A percentile compares a stretch with the other conserved stretches of the same genome.
These are phyloP conservation scores for Drosophila lacteicornis DNA, from an alignment of 1,140 invertebrate species.

Conservation along the genomic window DNA sequence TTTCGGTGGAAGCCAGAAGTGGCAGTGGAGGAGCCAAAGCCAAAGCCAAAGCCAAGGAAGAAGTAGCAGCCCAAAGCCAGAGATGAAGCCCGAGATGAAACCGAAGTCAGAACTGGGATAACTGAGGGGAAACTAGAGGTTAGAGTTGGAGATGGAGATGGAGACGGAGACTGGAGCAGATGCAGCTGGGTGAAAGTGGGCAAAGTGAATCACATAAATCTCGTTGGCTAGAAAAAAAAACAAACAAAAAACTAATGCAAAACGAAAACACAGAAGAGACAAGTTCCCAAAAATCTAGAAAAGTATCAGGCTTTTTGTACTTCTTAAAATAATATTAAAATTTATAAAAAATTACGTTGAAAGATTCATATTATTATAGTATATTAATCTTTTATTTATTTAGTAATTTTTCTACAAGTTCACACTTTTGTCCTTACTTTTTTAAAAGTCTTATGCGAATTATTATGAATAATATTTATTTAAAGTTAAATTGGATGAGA, in stretches of 20 bases:
- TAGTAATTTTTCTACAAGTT: no score
- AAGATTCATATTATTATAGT: background rate
- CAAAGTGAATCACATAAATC: constrained; percentile 67
- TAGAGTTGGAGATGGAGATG: background rate
- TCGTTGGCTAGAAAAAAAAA: constrained; percentile 38
- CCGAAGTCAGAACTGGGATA: constrained; percentile 5
- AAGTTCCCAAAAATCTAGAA: constrained; percentile 7
- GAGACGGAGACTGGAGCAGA: constrained; percentile 1
- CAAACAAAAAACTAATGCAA: background rate
- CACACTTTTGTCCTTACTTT: no score
- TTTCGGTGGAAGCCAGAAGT: constrained; percentile 31
- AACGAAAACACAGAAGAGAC: constrained; percentile 5
- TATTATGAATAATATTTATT: no score
- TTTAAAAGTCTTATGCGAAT: no score
- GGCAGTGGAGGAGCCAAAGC: constrained; percentile 36
- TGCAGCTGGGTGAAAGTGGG: constrained; percentile 46
- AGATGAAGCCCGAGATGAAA: constrained; percentile 41
- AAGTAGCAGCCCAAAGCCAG: constrained; percentile 40
- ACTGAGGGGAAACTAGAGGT: constrained; percentile 17
- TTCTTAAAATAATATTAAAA: background rate
- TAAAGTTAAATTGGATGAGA: no score
- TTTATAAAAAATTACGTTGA: background rate
- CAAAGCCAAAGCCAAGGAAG: constrained; percentile 21
- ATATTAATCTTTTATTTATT: no score
- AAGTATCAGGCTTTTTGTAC: background rate